Evolutionary conservation across 92 coral and sea anemone genomes (phyloP), one percentile per base, ranked within the genome.

Genomic region (Epizoanthus ramosus): DNA sequence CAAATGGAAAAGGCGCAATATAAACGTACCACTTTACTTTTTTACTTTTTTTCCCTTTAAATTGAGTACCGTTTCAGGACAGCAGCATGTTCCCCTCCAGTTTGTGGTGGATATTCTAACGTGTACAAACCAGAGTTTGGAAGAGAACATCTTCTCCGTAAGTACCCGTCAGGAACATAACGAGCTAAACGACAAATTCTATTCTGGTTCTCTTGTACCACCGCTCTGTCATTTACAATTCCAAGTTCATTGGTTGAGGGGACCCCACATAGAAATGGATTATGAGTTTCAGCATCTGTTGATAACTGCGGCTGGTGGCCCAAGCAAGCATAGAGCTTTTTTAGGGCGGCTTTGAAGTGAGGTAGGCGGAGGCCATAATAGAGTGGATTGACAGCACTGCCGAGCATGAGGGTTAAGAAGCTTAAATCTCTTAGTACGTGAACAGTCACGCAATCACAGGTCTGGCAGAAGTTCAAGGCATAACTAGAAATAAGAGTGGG

Each of bases 381-480:
- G 24, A 93, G 84, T 5, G 97, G 97, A 60, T 93, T 93, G 28
- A 93, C 83, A 5, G 94, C 87, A 61, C 92, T 88, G 5, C 94
- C 94, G 37, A 93, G 87, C 68, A 93, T 74, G 1, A 93, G 85
- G 8, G 86, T 75, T 9, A 91, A 18, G 63, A 93, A 91, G 79
- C 89, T 88, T 3, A 88, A 25, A 77, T 93, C 97, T 59, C 97
- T 84, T 25, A 93, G 70, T 21, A 93, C 77, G 60, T 93, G 94
- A 35, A 85, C 66, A 13, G 89, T 74, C 14, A 24, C 41, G 64
- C 97, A 93, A 72, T 68, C 81, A 57, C 92, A 90, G 7, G 74
- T 28, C 9, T 83, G 75, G 68, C 94, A 86, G 76, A 93, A 93
- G 68, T 91, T 93, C 59, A 93, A 70, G 56, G 79, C 79, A 67